Conservation (phyloP, 2,888 invertebrate genomes). For the Drosophila dives region DNA sequence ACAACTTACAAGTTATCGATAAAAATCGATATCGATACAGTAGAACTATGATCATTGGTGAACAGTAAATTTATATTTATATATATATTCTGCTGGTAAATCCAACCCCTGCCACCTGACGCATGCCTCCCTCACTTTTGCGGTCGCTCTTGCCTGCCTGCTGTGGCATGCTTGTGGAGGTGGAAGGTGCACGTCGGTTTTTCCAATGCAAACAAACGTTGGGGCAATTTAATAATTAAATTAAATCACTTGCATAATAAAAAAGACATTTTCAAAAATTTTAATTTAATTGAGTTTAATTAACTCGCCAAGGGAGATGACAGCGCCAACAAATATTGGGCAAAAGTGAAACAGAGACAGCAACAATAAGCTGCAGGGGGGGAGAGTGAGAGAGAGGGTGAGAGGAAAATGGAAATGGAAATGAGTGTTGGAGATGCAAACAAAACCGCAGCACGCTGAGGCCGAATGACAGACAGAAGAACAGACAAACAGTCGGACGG, state of each 20-base stretch:
- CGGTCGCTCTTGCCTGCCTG: not conserved
- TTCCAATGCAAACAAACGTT: conserved; percentile 63
- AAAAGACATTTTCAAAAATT: conserved; percentile 75
- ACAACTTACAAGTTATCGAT: conserved; percentile 4
- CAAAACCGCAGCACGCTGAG: conserved; percentile 43
- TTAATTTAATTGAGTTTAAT: conserved; percentile 84
- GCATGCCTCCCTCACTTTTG: not conserved
- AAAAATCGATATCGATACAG: not conserved
- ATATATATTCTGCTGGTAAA: not conserved
- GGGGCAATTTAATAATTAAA: conserved; percentile 78
- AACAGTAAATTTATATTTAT: not conserved
- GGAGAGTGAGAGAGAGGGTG: not conserved
- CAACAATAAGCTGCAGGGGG: not conserved
- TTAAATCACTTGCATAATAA: conserved; percentile 81
- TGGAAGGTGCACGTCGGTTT: conserved; percentile 23
- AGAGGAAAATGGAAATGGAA: not conserved
- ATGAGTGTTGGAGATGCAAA: conserved; percentile 31
- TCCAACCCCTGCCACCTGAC: too few relatives aligned
- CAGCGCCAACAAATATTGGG: conserved; percentile 63
- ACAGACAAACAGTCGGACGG: not conserved
- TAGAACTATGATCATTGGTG: not conserved
- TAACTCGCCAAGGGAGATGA: conserved; percentile 82
- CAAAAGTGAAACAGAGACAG: conserved; percentile 16
- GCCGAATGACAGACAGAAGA: conserved; percentile 19
- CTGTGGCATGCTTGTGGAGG: conserved; percentile 1